Evolutionary conservation across 2,113 vertebrate genomes (phyloP).

Genomic region (Ammodytes dubius): DNA sequence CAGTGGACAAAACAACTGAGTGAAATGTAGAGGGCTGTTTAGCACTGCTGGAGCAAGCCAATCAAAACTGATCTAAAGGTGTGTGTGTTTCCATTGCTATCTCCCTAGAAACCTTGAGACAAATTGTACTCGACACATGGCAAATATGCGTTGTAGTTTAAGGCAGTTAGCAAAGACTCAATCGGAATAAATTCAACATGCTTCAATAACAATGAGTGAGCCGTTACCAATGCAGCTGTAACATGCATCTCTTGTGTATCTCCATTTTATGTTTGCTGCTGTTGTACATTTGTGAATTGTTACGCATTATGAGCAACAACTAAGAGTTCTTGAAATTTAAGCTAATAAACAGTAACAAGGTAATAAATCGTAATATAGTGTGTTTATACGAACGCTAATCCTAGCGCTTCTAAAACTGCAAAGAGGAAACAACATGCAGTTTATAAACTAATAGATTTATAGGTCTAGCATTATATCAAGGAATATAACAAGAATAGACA

Average conservation of each 20-base stretch:
- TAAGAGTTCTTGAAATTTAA: neutral
- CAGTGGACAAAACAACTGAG: conserved; percentile 38
- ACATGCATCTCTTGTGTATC: neutral
- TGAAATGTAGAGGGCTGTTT: conserved; percentile 46
- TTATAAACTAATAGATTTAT: neutral
- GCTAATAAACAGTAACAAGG: neutral
- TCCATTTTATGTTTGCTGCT: neutral
- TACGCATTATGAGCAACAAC: neutral
- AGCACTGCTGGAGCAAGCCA: conserved; percentile 13
- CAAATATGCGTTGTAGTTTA: neutral
- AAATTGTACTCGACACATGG: conserved; percentile 9
- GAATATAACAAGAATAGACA: neutral
- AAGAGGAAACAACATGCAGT: neutral
- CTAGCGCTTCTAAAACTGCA: neutral
- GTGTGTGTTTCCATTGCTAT: conserved; percentile 7
- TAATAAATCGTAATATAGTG: neutral
- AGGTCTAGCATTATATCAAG: neutral
- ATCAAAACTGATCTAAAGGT: conserved; percentile 37
- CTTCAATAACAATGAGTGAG: neutral
- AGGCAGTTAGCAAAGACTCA: neutral
- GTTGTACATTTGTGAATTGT: neutral
- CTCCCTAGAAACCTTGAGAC: conserved; percentile 22
- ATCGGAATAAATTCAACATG: neutral
- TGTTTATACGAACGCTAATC: neutral
- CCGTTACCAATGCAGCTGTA: neutral